Evolutionary conservation across 2,797 vertebrate genomes (phyloP).

Genomic region (Arctocebus calabarensis): DNA sequence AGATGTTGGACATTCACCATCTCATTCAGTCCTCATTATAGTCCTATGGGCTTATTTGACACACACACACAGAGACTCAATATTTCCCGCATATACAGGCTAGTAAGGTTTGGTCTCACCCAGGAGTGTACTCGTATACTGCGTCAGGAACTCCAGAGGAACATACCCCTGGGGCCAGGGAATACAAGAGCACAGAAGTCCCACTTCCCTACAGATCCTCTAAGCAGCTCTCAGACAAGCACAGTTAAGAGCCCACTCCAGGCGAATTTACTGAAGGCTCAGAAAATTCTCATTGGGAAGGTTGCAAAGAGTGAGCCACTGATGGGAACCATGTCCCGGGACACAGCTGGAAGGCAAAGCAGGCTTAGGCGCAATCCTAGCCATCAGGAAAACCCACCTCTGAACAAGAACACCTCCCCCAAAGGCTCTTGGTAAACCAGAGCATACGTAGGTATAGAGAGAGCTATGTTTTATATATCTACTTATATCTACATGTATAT

Average conservation of each 20-base stretch:
- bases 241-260: not conserved
- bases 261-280: not conserved
- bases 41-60: not conserved
- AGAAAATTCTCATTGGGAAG: not conserved
- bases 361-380: not conserved
- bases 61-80: not conserved
- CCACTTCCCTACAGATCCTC: no score
- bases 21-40: not conserved
- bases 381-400: not conserved
- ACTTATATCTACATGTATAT: no score
- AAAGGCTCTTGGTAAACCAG: not conserved
- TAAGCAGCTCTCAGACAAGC: not conserved
- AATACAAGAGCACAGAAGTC: not conserved
- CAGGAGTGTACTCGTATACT: no score
- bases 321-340: not conserved
- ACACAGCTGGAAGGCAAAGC: fast-evolving
- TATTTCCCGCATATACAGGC: not conserved
- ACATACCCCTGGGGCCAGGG: no score
- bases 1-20: not conserved
- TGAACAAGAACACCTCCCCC: not conserved
- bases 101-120: not conserved
- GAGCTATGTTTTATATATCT: no score
- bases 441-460: no score
- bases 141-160: not conserved
- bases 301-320: not conserved